Base-by-base conservation (phyloP, 2,797 vertebrate genomes). In the Danio aesculapii region DNA sequence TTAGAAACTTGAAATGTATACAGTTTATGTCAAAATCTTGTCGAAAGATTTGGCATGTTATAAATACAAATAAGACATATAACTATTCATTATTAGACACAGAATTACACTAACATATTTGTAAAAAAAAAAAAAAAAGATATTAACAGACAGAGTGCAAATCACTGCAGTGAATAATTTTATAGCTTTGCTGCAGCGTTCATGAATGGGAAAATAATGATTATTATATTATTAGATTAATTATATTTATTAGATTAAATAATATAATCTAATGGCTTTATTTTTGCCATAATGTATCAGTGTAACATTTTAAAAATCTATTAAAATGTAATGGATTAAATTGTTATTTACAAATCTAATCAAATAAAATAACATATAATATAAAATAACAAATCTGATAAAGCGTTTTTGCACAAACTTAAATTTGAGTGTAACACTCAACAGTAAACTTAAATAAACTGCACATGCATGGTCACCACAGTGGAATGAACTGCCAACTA, bases 151-250 rank as follows among this genome's bases (percentile, higher is more conserved):
- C 58, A 71, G 68, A 83, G 50, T 49, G 30, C 61, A 75, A 81
- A 63, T 58, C 59, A 58, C 61, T 78, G 78, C 16, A 63, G 74
- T 78, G 39, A 43, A 21, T 58, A 84, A 43, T 21, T 59, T 16
- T 81, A 62, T 81, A 77, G 71, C 62, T 55, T 57, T 52, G 61
- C 75, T 64, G 83, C 69, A 49, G 12, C 67, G 63, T 82, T 84
- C 72, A 84, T 84, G 71, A 63, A 84, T 53, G 14, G 74, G 17
- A 55, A 78, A 62, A 61, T 16, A 62, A 8, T n/a, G 41, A 5
- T 16, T 21, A 61, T 61, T 8, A 59, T 8, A 41, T 30, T 30
- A n/a, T n/a, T n/a, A n/a, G n/a, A n/a, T n/a, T n/a, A n/a, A n/a
- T n/a, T n/a, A n/a, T n/a, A n/a, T n/a, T n/a, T n/a, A n/a, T n/a